phyloP scores from a whole-genome alignment of 2,797 vertebrate genomes.

The Falco naumanni region DNA sequence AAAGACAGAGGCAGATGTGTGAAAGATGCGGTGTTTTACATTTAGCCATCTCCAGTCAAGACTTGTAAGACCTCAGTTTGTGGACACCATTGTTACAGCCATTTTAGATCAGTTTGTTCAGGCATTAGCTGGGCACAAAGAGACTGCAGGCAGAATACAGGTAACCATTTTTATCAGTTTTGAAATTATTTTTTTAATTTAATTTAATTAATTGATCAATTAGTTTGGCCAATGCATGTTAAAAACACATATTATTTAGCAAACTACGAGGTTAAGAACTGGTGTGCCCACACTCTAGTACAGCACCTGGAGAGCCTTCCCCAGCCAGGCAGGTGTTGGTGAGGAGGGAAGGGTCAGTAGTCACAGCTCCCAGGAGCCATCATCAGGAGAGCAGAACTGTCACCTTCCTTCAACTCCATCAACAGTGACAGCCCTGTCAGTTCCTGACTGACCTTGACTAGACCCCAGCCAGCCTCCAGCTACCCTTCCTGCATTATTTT shows the following conservation, averaged over 20 bases:
- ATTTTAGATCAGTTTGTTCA: not conserved
- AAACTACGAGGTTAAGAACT: not conserved
- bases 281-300: not conserved
- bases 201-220: not conserved
- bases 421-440: not conserved
- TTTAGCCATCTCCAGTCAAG: not conserved
- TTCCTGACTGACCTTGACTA: not conserved
- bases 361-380: fast-evolving
- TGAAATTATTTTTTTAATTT: no score
- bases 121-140: not conserved
- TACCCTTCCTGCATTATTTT: not conserved
- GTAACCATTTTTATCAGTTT: not conserved
- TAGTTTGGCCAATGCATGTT: not conserved
- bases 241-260: not conserved
- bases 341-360: not conserved
- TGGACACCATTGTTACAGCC: not conserved
- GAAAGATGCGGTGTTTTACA: not conserved
- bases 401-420: not conserved
- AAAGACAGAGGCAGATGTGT: not conserved
- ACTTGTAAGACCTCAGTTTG: not conserved
- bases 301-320: not conserved
- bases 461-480: not conserved
- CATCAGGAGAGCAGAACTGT: not conserved
- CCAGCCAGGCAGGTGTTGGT: fast-evolving
- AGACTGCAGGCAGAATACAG: not conserved